Evolutionary conservation across 2,888 invertebrate species (phyloP), one percentile per base, ranked within the genome.

Genomic region (Heliconius cydno): DNA sequence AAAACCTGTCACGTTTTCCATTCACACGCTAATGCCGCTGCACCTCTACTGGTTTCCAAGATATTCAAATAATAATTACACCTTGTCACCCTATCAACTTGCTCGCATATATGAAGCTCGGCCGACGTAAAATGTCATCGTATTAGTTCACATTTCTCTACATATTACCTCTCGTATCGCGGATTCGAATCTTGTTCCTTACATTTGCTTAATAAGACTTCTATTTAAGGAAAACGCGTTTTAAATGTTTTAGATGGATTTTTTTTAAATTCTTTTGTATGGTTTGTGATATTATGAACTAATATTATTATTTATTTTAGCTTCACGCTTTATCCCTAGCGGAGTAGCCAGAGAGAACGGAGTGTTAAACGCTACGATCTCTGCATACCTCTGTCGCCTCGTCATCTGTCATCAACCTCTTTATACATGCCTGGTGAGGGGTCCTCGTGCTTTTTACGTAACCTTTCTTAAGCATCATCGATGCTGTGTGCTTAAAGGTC

Each of bases 131-230:
- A 85, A 89, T 88, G 88, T 90, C 88, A 91, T 90, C 89, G 90
- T 87, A 92, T 93, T 92, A 92, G 89, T 85, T 85, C 86, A 88
- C 87, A 89, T 90, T 89, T 87, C 85, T 85, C 82, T 80, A 88
- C 88, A 88, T 89, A 90, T 87, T 87, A 86, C 85, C 81, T 80
- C 80, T 65, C 81, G 81, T 88, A 89, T 89, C 89, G 80, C 75
- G 77, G 81, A 84, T 86, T 87, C 84, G 83, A 83, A 87, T 88
- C 88, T 85, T 79, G 77, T 46, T 78, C 76, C 70, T 41, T 9
- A 13, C 66, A 66, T 68, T 79, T 75, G 68, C 63, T 30, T 70
- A 75, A 66, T 75, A 75, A 66, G 75, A 34, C 30, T 66, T 75
- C 75, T 75, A 75, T 75, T 75, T 75, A 66, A 75, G 41, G 75